Evolutionary conservation across 2,888 invertebrate species (phyloP).

Genomic region (Leptopilina drosophilae): DNA sequence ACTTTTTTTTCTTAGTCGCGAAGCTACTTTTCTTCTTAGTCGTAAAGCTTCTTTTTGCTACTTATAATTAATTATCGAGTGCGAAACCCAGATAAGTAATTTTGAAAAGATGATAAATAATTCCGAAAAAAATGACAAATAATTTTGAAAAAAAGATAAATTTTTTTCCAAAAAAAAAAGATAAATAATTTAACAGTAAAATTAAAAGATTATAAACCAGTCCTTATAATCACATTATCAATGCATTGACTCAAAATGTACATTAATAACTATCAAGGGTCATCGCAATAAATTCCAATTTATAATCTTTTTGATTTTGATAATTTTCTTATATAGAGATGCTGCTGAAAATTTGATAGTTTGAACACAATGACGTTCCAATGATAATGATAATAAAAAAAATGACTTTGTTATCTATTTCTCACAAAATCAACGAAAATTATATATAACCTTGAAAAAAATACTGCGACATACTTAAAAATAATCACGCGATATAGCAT

Average conservation of each 20-base stretch:
- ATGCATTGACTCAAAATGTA: background rate
- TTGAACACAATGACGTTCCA: background rate
- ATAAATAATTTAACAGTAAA: too few relatives aligned
- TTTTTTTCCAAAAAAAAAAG: too few relatives aligned
- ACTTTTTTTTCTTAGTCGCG: too few relatives aligned
- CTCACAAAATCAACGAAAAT: background rate
- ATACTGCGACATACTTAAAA: background rate
- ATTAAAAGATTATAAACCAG: too few relatives aligned
- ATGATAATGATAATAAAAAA: slow-evolving; percentile 3
- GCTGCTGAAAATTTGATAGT: background rate
- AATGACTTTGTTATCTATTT: slow-evolving; percentile 2
- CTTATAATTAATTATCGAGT: too few relatives aligned
- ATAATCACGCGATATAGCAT: background rate
- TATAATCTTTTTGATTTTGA: slow-evolving; percentile 3
- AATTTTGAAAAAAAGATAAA: too few relatives aligned
- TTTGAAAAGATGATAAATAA: too few relatives aligned
- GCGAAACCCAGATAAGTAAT: too few relatives aligned
- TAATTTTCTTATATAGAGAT: slow-evolving; percentile 3
- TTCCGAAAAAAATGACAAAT: too few relatives aligned
- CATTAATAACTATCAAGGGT: background rate
- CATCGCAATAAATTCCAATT: background rate
- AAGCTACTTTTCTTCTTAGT: too few relatives aligned
- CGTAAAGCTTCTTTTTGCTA: too few relatives aligned
- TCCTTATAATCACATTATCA: background rate
- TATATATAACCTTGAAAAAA: slow-evolving; percentile 11